phyloP scores from a whole-genome alignment of 2,113 vertebrate genomes.

The Ibidorhyncha struthersii region DNA sequence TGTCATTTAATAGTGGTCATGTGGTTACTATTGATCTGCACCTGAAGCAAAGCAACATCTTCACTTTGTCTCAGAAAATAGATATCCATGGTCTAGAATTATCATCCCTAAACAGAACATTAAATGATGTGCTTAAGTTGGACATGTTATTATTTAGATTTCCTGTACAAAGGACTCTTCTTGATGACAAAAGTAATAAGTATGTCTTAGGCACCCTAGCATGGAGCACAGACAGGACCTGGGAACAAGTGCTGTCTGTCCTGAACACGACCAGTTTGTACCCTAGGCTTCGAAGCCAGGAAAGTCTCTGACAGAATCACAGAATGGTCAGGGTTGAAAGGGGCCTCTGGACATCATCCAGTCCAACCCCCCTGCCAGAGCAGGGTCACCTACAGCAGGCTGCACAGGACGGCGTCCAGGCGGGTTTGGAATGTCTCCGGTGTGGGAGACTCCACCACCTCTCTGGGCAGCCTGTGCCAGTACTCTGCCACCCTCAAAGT shows the following conservation, averaged over 20 bases:
- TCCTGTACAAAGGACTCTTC: neutral
- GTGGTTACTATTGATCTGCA: neutral
- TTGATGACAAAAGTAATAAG: neutral
- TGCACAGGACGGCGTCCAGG: too few species aligned
- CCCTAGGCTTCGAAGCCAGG: neutral
- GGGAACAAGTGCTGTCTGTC: neutral
- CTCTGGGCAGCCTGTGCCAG: too few species aligned
- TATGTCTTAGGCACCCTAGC: neutral
- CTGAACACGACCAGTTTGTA: neutral
- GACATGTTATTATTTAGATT: neutral
- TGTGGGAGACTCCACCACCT: too few species aligned
- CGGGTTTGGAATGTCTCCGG: too few species aligned
- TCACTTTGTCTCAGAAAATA: neutral
- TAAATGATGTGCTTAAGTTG: neutral
- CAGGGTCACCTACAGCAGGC: too few species aligned
- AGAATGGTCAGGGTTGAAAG: too few species aligned
- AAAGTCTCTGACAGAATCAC: neutral
- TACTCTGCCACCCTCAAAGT: too few species aligned
- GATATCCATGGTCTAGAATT: neutral
- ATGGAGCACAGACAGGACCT: neutral
- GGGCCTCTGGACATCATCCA: too few species aligned
- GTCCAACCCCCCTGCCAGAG: too few species aligned
- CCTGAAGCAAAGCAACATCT: neutral
- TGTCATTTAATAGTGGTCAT: neutral
- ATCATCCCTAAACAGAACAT: neutral